Evolutionary conservation across 2,888 invertebrate species (phyloP).

Genomic region (Ligdia adustata): DNA sequence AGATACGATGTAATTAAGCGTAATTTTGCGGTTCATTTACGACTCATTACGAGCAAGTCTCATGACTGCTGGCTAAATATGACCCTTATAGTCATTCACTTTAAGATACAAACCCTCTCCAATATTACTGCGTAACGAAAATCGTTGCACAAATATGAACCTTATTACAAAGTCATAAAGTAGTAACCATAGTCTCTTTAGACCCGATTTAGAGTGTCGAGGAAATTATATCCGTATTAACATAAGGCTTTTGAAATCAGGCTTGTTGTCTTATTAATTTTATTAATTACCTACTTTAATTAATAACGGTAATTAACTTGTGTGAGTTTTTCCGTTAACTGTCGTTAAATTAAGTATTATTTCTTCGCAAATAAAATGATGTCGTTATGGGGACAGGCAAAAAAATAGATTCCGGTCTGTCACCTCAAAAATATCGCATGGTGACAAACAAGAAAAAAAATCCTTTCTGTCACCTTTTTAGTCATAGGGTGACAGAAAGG

Average conservation of each 20-base stretch:
- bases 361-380: background rate
- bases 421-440: no score
- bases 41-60: conserved; percentile 19
- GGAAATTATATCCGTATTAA: no score
- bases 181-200: no score
- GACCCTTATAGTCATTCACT: background rate
- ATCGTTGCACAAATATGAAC: background rate
- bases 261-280: conserved; percentile 1
- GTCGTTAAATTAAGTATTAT: background rate
- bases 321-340: background rate
- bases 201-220: no score
- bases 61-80: conserved; percentile 10
- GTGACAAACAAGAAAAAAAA: no score
- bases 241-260: background rate
- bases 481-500: no score
- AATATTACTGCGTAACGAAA: background rate
- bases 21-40: conserved; percentile 30
- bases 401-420: no score
- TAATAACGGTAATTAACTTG: background rate
- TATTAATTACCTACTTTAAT: conserved; percentile 2
- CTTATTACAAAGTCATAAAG: no score
- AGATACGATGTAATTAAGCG: conserved; percentile 19
- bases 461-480: no score
- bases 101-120: background rate
- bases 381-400: no score